Evolutionary conservation across 2,113 vertebrate genomes (phyloP), one percentile per base, ranked within the genome.

Genomic region (Pampusana beccarii): DNA sequence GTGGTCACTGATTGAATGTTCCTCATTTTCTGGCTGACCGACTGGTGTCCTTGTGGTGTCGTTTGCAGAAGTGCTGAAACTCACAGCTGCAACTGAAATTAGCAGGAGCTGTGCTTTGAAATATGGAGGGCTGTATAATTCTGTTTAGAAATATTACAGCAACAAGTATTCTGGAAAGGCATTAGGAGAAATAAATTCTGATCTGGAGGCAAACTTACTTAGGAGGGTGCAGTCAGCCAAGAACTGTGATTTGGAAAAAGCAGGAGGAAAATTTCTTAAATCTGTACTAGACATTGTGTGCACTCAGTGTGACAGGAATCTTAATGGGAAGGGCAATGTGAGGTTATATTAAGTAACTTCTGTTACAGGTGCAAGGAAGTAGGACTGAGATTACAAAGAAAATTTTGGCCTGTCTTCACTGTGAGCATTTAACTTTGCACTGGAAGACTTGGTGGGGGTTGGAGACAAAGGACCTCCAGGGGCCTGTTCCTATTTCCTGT

Each of bases 51-150:
- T 74, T 95, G 80, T 87, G 93, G 19, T 75, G 57, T 91, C 28
- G n/a, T 95, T 90, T 96, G 94, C 87, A 91, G 93, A 96, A 97
- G 73, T 95, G 62, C 90, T 85, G 93, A 93, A 94, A 87, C 36
- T 89, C 73, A 57, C 61, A 92, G 87, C 69, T 82, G 93, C 46
- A 93, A 89, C 70, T 80, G 70, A 85, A 91, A 89, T 90, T 82
- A 72, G 33, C 29, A 82, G 78, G 33, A 82, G 19, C 28, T 72
- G 66, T 50, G 19, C 25, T 95, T 75, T 95, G 54, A 72, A 46
- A 42, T 82, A 34, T 44, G 26, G 33, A 75, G 57, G 53, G 25
- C n/a, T 75, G 18, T 60, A 23, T 31, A 75, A 46, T 65, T 88
- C 53, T 88, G 18, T 29, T 67, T 66, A 53, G 38, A 86, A 88